These are phyloP conservation scores for Aplochiton taeniatus DNA, from an alignment of 2,797 vertebrate species.

Conservation along the genomic window DNA sequence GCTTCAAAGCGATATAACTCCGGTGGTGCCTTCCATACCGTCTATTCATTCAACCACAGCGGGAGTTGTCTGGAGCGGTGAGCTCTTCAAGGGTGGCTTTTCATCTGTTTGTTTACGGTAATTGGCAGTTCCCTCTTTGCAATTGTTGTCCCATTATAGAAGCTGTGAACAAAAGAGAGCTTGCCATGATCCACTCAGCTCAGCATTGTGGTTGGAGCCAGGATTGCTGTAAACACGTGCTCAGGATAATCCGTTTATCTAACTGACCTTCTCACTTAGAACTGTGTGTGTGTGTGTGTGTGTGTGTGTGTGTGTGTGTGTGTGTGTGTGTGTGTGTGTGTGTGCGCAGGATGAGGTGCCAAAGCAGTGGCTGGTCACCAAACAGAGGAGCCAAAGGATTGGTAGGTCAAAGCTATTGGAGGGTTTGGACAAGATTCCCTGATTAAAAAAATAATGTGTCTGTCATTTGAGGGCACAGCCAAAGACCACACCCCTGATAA, in stretches of 20 bases:
- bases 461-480: too few species aligned
- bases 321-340: constrained; percentile 4
- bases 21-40: background rate
- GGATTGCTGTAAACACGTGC: background rate
- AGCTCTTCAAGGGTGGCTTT: background rate
- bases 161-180: background rate
- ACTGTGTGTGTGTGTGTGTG: constrained; percentile 13
- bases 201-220: background rate
- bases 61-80: too few species aligned
- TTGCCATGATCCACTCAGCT: background rate
- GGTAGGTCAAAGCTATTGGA: constrained; percentile 59
- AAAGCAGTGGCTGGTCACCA: constrained; percentile 74
- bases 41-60: background rate
- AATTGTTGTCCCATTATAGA: too few species aligned
- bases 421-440: too few species aligned
- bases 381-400: constrained; percentile 70
- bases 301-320: constrained; percentile 17
- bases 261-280: constrained; percentile 16
- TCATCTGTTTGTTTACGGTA: background rate
- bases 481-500: too few species aligned
- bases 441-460: too few species aligned
- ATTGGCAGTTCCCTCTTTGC: too few species aligned
- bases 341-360: constrained; percentile 71
- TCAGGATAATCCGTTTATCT: constrained; percentile 28
- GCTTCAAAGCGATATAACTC: background rate